Evolutionary conservation across 1,140 invertebrate genomes (phyloP).

Genomic region (Apis florea): DNA sequence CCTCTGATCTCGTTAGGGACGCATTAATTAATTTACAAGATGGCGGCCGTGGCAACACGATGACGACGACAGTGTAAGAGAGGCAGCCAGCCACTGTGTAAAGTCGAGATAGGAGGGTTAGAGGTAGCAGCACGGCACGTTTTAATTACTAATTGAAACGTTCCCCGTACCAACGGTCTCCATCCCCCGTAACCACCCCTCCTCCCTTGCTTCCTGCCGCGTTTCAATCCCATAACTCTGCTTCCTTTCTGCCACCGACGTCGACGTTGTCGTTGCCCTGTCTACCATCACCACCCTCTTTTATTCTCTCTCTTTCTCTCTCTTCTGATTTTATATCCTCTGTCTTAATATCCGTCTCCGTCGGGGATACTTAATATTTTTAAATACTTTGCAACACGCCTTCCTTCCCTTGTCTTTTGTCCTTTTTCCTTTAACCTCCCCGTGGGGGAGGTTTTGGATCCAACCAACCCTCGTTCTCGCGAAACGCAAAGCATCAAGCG

Average conservation of each 20-base stretch:
- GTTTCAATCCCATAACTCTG: slow-evolving; percentile 60
- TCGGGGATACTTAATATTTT: slow-evolving; percentile 67
- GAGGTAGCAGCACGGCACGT: slow-evolving; percentile 61
- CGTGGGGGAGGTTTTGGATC: slow-evolving; percentile 22
- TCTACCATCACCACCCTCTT: slow-evolving; percentile 10
- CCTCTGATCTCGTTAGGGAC: slow-evolving; percentile 78
- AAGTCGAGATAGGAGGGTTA: slow-evolving; percentile 25
- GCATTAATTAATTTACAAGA: slow-evolving; percentile 80
- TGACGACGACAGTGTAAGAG: slow-evolving; percentile 52
- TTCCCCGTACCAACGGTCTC: slow-evolving; percentile 49
- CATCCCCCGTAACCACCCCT: slow-evolving; percentile 1
- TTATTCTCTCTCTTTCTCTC: slow-evolving; percentile 28
- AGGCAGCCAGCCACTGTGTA: slow-evolving; percentile 55
- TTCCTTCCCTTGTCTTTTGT: slow-evolving; percentile 30
- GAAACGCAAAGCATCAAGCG: slow-evolving; percentile 17
- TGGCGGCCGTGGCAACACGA: slow-evolving; percentile 62
- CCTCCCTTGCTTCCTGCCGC: slow-evolving; percentile 32
- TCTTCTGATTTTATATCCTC: slow-evolving; percentile 18
- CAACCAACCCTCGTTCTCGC: slow-evolving; percentile 10
- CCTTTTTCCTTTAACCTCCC: slow-evolving; percentile 27
- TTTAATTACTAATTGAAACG: slow-evolving; percentile 78
- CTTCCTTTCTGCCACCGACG: slow-evolving; percentile 33
- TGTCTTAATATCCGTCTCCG: slow-evolving; percentile 60
- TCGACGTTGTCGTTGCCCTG: slow-evolving; percentile 40
- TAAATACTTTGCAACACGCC: slow-evolving; percentile 62